These are phyloP conservation scores for Drosophila setosimentum DNA, from an alignment of 2,888 invertebrate genomes.

Conservation along the genomic window DNA sequence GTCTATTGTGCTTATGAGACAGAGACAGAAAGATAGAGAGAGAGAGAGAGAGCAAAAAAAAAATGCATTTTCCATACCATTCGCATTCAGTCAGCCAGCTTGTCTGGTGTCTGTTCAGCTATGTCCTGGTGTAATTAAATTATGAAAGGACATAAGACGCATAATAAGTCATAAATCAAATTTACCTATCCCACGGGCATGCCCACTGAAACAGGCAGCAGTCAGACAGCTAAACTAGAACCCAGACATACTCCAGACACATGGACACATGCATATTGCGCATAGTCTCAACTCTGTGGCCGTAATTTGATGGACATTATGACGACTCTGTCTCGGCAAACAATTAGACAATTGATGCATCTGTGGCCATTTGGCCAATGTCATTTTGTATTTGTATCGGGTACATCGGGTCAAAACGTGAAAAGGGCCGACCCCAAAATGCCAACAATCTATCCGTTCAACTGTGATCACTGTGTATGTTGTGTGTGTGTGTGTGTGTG, in stretches of 20 bases:
- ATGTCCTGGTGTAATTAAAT: constrained; percentile 82
- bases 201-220: constrained; percentile 21
- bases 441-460: constrained; percentile 27
- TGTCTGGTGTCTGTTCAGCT: constrained; percentile 41
- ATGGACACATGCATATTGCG: constrained; percentile 20
- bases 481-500: constrained; percentile 15
- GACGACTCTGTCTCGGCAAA: constrained; percentile 78
- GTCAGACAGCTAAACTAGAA: constrained; percentile 40
- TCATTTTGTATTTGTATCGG: constrained; percentile 61
- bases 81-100: constrained; percentile 42
- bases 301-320: constrained; percentile 75
- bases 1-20: constrained; percentile 38
- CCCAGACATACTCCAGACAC: constrained; percentile 37
- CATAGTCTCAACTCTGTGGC: constrained; percentile 21
- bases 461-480: constrained; percentile 15
- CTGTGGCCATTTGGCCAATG: constrained; percentile 51
- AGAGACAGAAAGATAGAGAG: not conserved
- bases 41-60: constrained; percentile 41
- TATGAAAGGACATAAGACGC: constrained; percentile 84
- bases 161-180: constrained; percentile 85
- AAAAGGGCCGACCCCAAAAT: constrained; percentile 65
- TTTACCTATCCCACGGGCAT: constrained; percentile 77
- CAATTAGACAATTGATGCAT: constrained; percentile 80
- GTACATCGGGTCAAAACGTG: constrained; percentile 50
- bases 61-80: constrained; percentile 37